Conservation (phyloP, 2,797 vertebrate species). For the Taeniopygia guttata region DNA sequence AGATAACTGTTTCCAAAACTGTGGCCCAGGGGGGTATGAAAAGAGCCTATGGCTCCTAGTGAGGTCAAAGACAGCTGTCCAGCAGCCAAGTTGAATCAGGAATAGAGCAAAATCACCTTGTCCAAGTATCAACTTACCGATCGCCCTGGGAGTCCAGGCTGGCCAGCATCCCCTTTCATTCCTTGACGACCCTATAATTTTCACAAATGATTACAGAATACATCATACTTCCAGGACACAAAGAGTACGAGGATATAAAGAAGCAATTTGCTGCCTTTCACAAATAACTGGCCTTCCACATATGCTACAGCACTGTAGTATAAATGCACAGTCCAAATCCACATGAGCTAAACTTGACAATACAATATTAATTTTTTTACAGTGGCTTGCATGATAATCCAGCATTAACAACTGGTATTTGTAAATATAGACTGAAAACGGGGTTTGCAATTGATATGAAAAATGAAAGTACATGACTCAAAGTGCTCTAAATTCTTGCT, state of each 20-base stretch:
- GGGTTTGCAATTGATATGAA: fast-evolving
- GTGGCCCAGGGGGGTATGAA: neutral
- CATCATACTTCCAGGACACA: neutral
- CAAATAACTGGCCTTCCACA: neutral
- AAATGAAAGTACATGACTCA: neutral
- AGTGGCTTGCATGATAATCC: neutral
- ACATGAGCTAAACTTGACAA: neutral
- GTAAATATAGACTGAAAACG: neutral
- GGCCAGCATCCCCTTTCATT: slow-evolving; percentile 91
- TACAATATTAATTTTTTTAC: neutral
- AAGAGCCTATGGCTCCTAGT: neutral
- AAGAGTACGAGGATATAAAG: neutral
- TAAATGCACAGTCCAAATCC: neutral
- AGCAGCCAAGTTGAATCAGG: neutral
- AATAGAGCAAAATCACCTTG: neutral
- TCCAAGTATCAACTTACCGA: slow-evolving; percentile 77
- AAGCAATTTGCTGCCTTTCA: neutral
- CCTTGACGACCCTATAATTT: slow-evolving; percentile 88
- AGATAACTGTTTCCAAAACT: neutral
- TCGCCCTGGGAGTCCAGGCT: slow-evolving; percentile 89
- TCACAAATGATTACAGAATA: neutral
- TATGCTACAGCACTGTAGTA: neutral
- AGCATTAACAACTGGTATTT: neutral
- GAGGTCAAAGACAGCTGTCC: neutral
- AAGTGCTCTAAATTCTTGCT: neutral